Evolutionary conservation across 2,113 vertebrate genomes (phyloP).

Genomic region (Amphiprion ocellaris): DNA sequence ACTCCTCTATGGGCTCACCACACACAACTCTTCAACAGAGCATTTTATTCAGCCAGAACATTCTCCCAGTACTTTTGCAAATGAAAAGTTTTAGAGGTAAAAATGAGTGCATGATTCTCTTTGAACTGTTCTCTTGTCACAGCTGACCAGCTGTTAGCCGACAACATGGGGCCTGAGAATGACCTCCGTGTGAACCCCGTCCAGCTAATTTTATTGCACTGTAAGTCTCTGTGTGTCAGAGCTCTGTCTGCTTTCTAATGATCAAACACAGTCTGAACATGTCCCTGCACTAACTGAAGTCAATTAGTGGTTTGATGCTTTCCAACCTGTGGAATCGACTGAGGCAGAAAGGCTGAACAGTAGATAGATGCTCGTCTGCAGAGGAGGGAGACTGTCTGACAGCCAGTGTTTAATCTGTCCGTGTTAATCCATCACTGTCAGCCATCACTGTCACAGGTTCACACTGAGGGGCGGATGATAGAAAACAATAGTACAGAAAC

Average conservation of each 20-base stretch:
- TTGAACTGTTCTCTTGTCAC: conserved; percentile 13
- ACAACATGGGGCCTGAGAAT: neutral
- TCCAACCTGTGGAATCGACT: conserved; percentile 52
- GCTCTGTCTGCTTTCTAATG: conserved; percentile 40
- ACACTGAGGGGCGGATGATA: conserved; percentile 15
- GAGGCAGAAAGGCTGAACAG: conserved; percentile 44
- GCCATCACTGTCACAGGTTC: conserved; percentile 46
- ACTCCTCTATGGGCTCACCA: neutral
- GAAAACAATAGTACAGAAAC: conserved; percentile 41
- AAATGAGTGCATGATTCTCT: conserved; percentile 10
- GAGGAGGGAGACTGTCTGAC: conserved; percentile 54
- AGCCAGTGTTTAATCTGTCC: conserved; percentile 67
- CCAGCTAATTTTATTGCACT: neutral
- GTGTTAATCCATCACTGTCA: conserved; percentile 66
- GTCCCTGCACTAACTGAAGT: conserved; percentile 55
- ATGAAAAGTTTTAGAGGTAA: conserved; percentile 12
- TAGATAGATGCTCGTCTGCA: conserved; percentile 30
- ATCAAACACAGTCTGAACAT: conserved; percentile 54
- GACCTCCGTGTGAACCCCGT: conserved; percentile 37
- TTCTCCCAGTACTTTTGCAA: neutral
- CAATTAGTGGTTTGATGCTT: conserved; percentile 65
- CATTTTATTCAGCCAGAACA: neutral
- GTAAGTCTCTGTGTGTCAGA: conserved; percentile 23
- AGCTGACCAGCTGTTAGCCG: conserved; percentile 22
- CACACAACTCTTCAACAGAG: neutral